Base-by-base conservation (phyloP, 2,888 invertebrate species). In the Scelioninae gen. 1 region DNA sequence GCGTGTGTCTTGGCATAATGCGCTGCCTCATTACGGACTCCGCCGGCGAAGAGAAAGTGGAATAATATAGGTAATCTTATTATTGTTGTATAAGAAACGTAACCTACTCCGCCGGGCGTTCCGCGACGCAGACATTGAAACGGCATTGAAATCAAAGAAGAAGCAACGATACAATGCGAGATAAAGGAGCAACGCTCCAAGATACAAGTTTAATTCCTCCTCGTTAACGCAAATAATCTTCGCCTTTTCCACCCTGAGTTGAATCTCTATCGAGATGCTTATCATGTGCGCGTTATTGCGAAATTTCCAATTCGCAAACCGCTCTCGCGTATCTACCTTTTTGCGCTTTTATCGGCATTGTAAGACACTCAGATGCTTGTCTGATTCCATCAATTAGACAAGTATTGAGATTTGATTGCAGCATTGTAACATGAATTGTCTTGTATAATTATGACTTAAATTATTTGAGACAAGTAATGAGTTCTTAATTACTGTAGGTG, bases 61-160 rank as follows among this genome's bases (percentile, higher is more conserved):
- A 87, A 87, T 88, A 88, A 89, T 87, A 87, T 87, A 85, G 87
- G 88, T 88, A 89, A 88, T 87, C 88, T 88, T 86, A 88, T 88
- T 88, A 87, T 88, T 86, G 86, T 89, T 88, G 88, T 88, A 86
- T 88, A 89, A 89, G 85, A 85, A 87, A 84, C 85, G 86, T 89
- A 88, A 89, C 86, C 83, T 55, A 84, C 84, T 80, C 63, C 72
- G 75, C 11, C 76, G 76, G 83, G 66, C 83, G 80, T 63, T 65
- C 78, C 81, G 72, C 85, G 68, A 84, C 80, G 32, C 75, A 47
- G 75, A 75, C 81, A 68, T 69, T 66, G 55, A 71, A 76, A 71
- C 58, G 82, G 74, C 77, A 82, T 74, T 82, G 77, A 76, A 72
- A 71, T 68, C 51, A 51, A 69, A 71, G 69, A 71, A 60, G 68